Evolutionary conservation across 2,113 vertebrate species (phyloP), one percentile per base, ranked within the genome.

Genomic region (Podiceps cristatus): DNA sequence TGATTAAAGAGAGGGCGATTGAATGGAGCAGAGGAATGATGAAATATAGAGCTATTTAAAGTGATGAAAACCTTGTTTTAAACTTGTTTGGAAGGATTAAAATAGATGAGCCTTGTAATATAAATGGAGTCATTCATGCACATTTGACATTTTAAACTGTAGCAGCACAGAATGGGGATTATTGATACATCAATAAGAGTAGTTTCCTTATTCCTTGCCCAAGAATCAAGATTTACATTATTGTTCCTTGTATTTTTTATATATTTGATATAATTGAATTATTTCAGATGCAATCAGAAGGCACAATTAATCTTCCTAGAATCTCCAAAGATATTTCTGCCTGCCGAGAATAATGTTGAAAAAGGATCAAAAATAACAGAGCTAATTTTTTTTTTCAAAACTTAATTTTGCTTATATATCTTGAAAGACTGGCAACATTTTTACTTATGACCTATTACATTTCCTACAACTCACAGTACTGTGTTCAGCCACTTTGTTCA

Each of bases 121-220:
- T 75, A 96, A 97, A 89, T 91, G 29, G 35, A 97, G 42, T 62
- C 12, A 91, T 88, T 97, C 83, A 88, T 44, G 44, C 52, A 62
- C 20, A 79, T 89, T 71, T 96, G 90, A 89, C 80, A 95, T 97
- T 95, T 97, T 68, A 97, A 97, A 95, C 17, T 63, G 58, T 56
- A 76, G 31, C 55, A 88, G 55, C 49, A 97, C 31, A 91, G 74
- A 88, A 67, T 74, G 67, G 2, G 8, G 45, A 87, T 94, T 79
- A 88, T 92, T 91, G 66, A 42, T 81, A 75, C 19, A 88, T 84
- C 64, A 93, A 1, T 75, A 88, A 95, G 92, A 94, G 22, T 68
- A 31, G 29, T 13, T 84, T 90, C 44, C 76, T 95, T 97, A 74
- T 96, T 95, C 28, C 47, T 80, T 95, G 33, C 72, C 28, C 50